Percentiles rank a stretch among this genome's conserved stretches.
Evolutionary conservation across 1,140 invertebrate genomes (phyloP).

Genomic region (Eumaeus atala): DNA sequence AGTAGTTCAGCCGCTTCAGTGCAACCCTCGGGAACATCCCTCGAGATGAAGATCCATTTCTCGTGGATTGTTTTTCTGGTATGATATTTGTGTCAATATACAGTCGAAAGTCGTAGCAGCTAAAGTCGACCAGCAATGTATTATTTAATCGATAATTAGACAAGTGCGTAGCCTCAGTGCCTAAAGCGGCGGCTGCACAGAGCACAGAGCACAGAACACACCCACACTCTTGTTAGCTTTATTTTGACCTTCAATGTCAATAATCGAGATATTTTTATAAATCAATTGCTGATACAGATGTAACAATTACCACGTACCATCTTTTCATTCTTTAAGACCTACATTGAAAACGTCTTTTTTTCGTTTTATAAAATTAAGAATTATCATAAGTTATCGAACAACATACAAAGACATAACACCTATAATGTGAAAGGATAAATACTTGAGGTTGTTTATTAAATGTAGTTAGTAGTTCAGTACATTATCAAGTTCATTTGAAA

Average conservation of each 20-base stretch:
- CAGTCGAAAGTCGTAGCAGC: no score
- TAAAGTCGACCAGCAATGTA: no score
- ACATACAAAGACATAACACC: no score
- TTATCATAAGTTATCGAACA: no score
- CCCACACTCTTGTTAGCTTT: constrained; percentile 27
- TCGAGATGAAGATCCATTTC: constrained; percentile 60
- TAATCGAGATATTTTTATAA: no score
- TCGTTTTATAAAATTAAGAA: no score
- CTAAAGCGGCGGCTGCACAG: constrained; percentile 16
- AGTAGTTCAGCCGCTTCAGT: constrained; percentile 50
- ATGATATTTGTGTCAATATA: no score
- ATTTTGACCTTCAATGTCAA: constrained; percentile 11
- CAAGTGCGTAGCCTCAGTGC: not conserved
- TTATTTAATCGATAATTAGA: no score
- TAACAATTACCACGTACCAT: not conserved
- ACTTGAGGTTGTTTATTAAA: not conserved
- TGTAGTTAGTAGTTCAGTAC: not conserved
- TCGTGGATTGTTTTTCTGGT: constrained; percentile 60
- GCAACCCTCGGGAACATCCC: constrained; percentile 32
- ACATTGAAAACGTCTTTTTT: no score
- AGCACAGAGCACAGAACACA: no score
- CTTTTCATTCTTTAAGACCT: not conserved
- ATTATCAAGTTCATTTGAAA: no score
- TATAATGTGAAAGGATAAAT: not conserved
- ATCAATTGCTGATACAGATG: no score